Conservation (phyloP, 2,888 invertebrate species). For the Diaprepes abbreviatus region DNA sequence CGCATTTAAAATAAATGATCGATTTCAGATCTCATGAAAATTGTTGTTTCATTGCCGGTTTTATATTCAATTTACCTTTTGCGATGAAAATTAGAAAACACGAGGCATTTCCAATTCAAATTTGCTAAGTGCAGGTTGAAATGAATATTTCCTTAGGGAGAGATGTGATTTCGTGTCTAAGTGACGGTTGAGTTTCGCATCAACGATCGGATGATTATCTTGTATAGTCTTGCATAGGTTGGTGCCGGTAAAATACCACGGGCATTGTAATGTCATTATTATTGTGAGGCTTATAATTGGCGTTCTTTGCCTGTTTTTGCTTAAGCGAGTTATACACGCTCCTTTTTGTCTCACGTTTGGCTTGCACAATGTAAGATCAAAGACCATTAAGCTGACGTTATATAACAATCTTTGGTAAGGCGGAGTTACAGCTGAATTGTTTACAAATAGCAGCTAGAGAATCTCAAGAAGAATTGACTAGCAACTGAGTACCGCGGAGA, state of each 20-base stretch:
- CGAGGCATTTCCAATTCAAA: slow-evolving; percentile 43
- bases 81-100: slow-evolving; percentile 34
- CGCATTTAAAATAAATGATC: no score
- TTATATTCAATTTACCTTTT: neutral
- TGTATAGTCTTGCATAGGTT: slow-evolving; percentile 9
- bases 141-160: slow-evolving; percentile 42
- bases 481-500: no score
- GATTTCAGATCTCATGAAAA: neutral
- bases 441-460: no score
- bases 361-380: no score
- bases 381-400: no score
- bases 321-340: neutral
- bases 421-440: no score
- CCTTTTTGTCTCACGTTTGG: no score
- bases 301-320: neutral
- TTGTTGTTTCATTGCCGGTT: neutral
- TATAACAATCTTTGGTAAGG: no score
- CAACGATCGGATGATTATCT: slow-evolving; percentile 31
- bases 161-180: slow-evolving; percentile 42
- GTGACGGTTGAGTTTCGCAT: slow-evolving; percentile 41
- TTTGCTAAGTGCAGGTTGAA: slow-evolving; percentile 40
- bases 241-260: slow-evolving; percentile 10
- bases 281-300: neutral
- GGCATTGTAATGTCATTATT: slow-evolving; percentile 1
- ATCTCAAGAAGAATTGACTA: no score